These are phyloP conservation scores for Scrobipalpa atriplicella DNA, from an alignment of 2,888 invertebrate species.

Conservation along the genomic window DNA sequence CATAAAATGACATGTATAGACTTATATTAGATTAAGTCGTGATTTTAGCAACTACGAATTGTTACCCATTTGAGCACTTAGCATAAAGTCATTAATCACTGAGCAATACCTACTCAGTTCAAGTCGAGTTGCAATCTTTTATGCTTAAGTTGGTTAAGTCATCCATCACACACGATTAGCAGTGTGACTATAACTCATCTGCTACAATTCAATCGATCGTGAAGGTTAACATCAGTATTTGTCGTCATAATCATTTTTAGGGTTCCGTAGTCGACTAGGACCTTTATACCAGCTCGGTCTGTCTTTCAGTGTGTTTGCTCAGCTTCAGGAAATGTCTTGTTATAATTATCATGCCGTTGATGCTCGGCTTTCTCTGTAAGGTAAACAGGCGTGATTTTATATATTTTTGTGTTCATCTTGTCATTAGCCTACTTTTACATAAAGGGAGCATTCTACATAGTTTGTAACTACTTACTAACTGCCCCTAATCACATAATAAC, in stretches of 20 bases:
- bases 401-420: background rate
- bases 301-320: too few relatives aligned
- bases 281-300: too few relatives aligned
- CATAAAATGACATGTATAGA: too few relatives aligned
- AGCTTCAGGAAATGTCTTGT: too few relatives aligned
- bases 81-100: conserved; percentile 6
- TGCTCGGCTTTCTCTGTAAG: too few relatives aligned
- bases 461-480: background rate
- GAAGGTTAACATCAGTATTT: background rate
- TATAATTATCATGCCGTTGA: too few relatives aligned
- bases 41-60: too few relatives aligned
- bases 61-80: too few relatives aligned
- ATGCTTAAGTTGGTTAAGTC: background rate
- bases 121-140: background rate
- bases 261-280: background rate
- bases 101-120: background rate
- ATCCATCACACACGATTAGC: conserved; percentile 5
- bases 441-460: background rate
- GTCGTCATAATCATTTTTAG: too few relatives aligned
- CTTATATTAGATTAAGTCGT: too few relatives aligned
- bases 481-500: conserved; percentile 3
- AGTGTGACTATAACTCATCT: conserved; percentile 5
- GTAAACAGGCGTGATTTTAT: too few relatives aligned
- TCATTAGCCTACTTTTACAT: background rate
- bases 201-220: conserved; percentile 9